A percentile compares a stretch with the other conserved stretches of the same genome.
Conservation (phyloP, 1,140 invertebrate genomes). For the Macrobrachium nipponense region DNA sequence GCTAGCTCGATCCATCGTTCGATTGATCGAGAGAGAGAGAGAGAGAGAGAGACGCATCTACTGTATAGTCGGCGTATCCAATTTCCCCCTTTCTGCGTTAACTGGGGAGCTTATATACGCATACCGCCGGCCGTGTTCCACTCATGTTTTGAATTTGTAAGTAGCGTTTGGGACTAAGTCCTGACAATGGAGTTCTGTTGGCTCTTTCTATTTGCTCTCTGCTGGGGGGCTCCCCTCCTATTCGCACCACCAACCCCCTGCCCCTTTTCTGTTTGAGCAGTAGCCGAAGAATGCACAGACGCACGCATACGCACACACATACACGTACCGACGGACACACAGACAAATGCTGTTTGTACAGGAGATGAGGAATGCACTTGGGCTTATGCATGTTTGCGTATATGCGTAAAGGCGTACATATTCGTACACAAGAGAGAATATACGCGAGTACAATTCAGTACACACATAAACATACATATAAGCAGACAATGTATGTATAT, state of each 20-base stretch:
- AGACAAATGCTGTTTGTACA: too few species aligned
- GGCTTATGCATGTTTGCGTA: neutral
- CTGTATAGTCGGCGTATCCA: neutral
- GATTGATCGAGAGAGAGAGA: too few species aligned
- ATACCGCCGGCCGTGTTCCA: neutral
- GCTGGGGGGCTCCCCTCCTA: too few species aligned
- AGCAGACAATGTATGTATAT: neutral
- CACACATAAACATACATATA: neutral
- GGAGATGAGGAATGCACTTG: too few species aligned
- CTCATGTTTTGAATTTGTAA: slow-evolving; percentile 33
- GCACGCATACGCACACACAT: slow-evolving; percentile 21
- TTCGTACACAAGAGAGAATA: neutral
- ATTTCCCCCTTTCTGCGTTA: slow-evolving; percentile 5
- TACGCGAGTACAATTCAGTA: neutral
- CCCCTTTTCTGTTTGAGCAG: slow-evolving; percentile 18
- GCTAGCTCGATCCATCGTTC: too few species aligned
- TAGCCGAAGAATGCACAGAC: slow-evolving; percentile 37
- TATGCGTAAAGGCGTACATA: neutral
- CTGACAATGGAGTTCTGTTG: slow-evolving; percentile 21
- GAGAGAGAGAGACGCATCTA: neutral
- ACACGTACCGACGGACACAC: too few species aligned
- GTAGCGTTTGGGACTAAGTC: slow-evolving; percentile 25
- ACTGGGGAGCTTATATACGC: neutral
- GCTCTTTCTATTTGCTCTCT: neutral
- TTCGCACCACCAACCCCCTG: too few species aligned